Evolutionary conservation across 2,888 invertebrate species (phyloP).

Genomic region (Folsomia candida): DNA sequence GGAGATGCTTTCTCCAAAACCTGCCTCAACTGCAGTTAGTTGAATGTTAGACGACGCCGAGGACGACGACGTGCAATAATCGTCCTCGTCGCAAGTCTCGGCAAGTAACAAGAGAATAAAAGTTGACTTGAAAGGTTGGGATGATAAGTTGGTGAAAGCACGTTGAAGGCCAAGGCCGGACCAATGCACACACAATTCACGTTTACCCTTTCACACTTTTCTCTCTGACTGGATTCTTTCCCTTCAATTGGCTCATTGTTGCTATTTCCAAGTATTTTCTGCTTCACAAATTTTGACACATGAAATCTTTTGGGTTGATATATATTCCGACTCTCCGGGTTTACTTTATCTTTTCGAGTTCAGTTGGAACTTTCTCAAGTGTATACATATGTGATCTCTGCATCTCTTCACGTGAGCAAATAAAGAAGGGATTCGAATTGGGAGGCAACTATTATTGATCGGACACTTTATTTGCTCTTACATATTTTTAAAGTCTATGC

Average conservation of each 20-base stretch:
- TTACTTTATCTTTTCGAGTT: neutral
- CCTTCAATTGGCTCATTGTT: slow-evolving; percentile 21
- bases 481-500: too few species aligned
- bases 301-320: slow-evolving; percentile 6
- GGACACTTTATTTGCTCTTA: too few species aligned
- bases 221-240: neutral
- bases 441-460: too few species aligned
- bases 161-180: slow-evolving; percentile 17
- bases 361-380: neutral
- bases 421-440: too few species aligned
- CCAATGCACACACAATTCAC: slow-evolving; percentile 1
- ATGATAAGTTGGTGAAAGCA: slow-evolving; percentile 11
- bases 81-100: neutral
- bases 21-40: neutral
- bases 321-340: neutral
- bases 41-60: too few species aligned
- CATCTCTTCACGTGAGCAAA: too few species aligned
- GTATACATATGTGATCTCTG: too few species aligned
- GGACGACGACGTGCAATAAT: too few species aligned
- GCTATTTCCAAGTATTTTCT: slow-evolving; percentile 7
- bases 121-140: slow-evolving; percentile 6
- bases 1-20: neutral
- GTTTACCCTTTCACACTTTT: neutral
- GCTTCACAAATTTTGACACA: slow-evolving; percentile 1
- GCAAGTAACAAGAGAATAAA: neutral